phyloP scores from a whole-genome alignment of 2,113 vertebrate genomes.

The Oreotrochilus melanogaster region DNA sequence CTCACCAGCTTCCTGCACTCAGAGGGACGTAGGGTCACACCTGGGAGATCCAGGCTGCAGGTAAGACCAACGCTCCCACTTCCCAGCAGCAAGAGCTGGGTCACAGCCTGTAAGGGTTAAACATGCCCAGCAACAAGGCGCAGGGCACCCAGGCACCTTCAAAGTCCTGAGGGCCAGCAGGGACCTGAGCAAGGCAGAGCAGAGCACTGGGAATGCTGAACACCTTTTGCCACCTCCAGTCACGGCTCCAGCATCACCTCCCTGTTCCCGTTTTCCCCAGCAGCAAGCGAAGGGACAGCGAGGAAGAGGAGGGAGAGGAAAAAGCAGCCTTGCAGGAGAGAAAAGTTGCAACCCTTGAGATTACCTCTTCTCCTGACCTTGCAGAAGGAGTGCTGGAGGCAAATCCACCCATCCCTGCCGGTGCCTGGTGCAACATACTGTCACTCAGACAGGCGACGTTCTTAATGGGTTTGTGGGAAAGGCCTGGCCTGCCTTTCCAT shows the following conservation, averaged over 20 bases:
- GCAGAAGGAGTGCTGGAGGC: conserved; percentile 73
- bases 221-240: not conserved
- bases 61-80: not conserved
- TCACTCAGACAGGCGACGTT: conserved; percentile 75
- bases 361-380: conserved; percentile 79
- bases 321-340: not conserved
- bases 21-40: rapidly evolving
- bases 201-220: not conserved
- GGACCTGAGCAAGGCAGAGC: not conserved
- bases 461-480: conserved; percentile 84
- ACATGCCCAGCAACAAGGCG: not conserved
- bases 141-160: not conserved
- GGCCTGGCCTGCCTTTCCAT: conserved; percentile 84
- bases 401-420: conserved; percentile 75
- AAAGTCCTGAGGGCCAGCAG: not conserved
- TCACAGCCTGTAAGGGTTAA: not conserved
- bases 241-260: not conserved
- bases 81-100: not conserved
- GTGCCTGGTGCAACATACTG: conserved; percentile 76
- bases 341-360: conserved; percentile 51
- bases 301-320: not conserved
- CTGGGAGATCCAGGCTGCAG: rapidly evolving
- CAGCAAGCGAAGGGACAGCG: rapidly evolving
- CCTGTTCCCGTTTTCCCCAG: not conserved
- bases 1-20: not conserved